Percentiles rank a stretch among this genome's conserved stretches.
Conservation (phyloP, 2,888 invertebrate genomes). For the Alloscopus bannaensis region DNA sequence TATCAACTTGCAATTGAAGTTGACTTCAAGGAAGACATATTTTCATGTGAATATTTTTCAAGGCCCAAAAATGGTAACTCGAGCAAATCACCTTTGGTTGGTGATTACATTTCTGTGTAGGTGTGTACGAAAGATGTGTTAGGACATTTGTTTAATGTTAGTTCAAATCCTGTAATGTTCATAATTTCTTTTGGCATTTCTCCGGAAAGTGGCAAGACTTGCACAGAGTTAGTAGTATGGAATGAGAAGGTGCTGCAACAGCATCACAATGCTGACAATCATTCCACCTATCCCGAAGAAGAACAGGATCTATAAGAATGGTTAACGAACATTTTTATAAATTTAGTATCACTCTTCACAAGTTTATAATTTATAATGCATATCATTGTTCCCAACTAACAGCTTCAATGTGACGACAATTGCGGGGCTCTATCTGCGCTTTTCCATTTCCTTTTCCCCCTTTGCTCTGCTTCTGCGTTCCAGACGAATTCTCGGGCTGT, state of each 20-base stretch:
- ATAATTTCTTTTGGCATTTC: neutral
- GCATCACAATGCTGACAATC: slow-evolving; percentile 50
- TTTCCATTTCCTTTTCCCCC: neutral
- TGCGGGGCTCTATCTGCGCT: slow-evolving; percentile 10
- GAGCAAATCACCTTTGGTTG: neutral
- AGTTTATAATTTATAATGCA: no score
- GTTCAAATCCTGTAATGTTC: neutral
- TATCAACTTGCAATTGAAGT: slow-evolving; percentile 39
- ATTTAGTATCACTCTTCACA: no score
- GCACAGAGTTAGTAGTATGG: slow-evolving; percentile 21
- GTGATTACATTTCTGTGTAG: neutral
- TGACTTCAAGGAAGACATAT: slow-evolving; percentile 58
- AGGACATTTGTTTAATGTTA: neutral
- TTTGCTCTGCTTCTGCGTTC: neutral
- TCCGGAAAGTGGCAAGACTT: neutral
- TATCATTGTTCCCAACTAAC: no score
- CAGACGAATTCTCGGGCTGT: slow-evolving; percentile 1
- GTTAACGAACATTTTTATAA: no score
- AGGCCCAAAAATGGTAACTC: slow-evolving; percentile 30
- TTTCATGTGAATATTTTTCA: slow-evolving; percentile 14
- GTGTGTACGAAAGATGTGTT: no score
- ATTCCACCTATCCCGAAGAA: slow-evolving; percentile 59
- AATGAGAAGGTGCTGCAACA: slow-evolving; percentile 45
- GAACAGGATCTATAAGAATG: slow-evolving; percentile 45
- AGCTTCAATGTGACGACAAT: slow-evolving; percentile 44